Evolutionary conservation across 2,888 invertebrate species (phyloP).

Genomic region (Macrophya alboannulata): DNA sequence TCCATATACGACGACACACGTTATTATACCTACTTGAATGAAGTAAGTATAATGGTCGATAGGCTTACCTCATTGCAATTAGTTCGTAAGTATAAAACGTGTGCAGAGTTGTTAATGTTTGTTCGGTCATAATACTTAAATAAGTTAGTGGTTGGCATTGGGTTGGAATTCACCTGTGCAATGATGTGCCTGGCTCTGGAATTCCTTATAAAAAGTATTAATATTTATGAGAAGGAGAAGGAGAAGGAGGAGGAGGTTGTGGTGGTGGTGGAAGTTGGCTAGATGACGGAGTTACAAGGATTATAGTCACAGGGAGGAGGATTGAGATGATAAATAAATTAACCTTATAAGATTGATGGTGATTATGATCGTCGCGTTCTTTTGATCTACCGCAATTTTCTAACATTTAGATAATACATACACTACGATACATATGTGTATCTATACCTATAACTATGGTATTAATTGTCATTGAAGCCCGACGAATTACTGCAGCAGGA

Average conservation of each 20-base stretch:
- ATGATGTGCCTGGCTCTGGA: slow-evolving; percentile 18
- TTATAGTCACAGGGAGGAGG: neutral
- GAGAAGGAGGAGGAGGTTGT: too few species aligned
- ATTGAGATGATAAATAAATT: neutral
- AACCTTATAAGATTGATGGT: neutral
- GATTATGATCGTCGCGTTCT: neutral
- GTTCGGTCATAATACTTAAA: slow-evolving; percentile 9
- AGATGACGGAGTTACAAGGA: neutral
- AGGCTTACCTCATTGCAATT: slow-evolving; percentile 38
- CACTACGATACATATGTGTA: neutral
- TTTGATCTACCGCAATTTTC: neutral
- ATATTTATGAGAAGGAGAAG: slow-evolving; percentile 44
- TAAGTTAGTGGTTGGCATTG: slow-evolving; percentile 39
- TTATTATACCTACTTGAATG: slow-evolving; percentile 23
- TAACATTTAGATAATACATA: neutral
- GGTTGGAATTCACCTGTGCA: slow-evolving; percentile 23
- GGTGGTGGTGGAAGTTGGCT: neutral
- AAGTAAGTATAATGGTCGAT: slow-evolving; percentile 3
- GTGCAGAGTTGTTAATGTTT: neutral
- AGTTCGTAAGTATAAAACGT: slow-evolving; percentile 3
- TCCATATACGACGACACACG: neutral
- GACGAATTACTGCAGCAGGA: slow-evolving; percentile 36
- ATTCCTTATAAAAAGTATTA: slow-evolving; percentile 22
- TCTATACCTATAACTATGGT: neutral
- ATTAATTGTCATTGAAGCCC: slow-evolving; percentile 12